Percentiles rank a stretch among this genome's conserved stretches.
phyloP scores from a whole-genome alignment of 2,888 invertebrate genomes.

The Maniola hyperantus region DNA sequence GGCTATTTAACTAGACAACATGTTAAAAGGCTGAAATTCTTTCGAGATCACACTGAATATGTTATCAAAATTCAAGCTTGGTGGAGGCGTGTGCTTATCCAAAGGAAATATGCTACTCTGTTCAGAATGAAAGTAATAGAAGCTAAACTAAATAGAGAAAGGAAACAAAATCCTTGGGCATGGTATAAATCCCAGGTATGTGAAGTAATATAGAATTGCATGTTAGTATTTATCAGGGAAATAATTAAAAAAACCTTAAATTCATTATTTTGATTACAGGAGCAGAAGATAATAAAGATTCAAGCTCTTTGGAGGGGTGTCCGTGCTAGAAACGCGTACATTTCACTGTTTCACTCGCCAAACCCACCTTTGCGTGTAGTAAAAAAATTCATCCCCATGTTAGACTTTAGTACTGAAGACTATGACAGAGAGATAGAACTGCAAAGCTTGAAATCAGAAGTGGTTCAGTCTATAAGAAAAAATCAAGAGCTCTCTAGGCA shows the following conservation, averaged over 20 bases:
- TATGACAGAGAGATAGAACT: conserved; percentile 87
- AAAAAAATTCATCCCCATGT: conserved; percentile 85
- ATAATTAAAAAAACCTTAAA: background rate
- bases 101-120: conserved; percentile 68
- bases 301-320: conserved; percentile 87
- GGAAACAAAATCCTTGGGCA: conserved; percentile 69
- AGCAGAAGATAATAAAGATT: conserved; percentile 83
- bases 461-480: conserved; percentile 87
- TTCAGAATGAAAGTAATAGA: conserved; percentile 71
- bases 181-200: conserved; percentile 79
- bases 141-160: conserved; percentile 62
- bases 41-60: conserved; percentile 64
- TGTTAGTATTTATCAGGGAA: background rate
- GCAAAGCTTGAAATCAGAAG: conserved; percentile 86
- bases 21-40: conserved; percentile 66
- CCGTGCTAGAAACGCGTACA: conserved; percentile 84
- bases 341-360: conserved; percentile 79
- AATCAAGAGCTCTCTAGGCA: conserved; percentile 88
- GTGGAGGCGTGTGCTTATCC: conserved; percentile 82
- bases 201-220: background rate
- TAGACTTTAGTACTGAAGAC: conserved; percentile 88
- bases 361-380: conserved; percentile 84
- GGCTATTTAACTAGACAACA: conserved; percentile 83
- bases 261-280: conserved; percentile 57
- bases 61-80: conserved; percentile 83